Conservation (phyloP, 2,888 invertebrate species). For the Germaria angustata region DNA sequence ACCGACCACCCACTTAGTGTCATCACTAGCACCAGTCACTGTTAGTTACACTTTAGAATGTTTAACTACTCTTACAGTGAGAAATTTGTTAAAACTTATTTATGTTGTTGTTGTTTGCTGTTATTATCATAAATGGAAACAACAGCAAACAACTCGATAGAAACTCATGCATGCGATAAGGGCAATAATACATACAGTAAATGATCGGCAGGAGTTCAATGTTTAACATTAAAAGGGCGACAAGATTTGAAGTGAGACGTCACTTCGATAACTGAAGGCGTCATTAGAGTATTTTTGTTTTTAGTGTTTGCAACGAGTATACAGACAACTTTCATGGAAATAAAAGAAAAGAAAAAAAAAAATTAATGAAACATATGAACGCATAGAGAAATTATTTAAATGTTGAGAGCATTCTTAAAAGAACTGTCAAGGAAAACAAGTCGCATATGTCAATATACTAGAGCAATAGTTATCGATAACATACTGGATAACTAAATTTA, state of each 20-base stretch:
- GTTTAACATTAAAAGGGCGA: constrained; percentile 16
- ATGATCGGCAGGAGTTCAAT: constrained; percentile 27
- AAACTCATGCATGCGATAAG: background rate
- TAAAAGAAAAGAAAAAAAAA: background rate
- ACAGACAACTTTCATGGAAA: background rate
- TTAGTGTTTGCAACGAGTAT: background rate
- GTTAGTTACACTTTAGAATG: background rate
- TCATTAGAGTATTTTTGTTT: background rate
- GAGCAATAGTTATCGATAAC: background rate
- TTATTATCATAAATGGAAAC: background rate
- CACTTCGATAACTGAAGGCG: constrained; percentile 25
- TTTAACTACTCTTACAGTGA: background rate
- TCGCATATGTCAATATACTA: background rate
- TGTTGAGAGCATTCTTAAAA: background rate
- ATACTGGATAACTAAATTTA: too few species aligned
- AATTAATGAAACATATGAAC: background rate
- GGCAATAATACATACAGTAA: constrained; percentile 4
- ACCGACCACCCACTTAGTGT: constrained; percentile 68
- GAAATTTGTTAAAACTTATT: background rate
- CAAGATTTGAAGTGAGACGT: background rate
- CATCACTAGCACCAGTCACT: background rate
- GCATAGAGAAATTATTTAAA: background rate
- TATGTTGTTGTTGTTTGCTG: background rate
- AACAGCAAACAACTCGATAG: background rate
- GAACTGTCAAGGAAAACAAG: constrained; percentile 2